Base-by-base conservation (phyloP, 2,113 vertebrate genomes). In the Butastur rufipennis region DNA sequence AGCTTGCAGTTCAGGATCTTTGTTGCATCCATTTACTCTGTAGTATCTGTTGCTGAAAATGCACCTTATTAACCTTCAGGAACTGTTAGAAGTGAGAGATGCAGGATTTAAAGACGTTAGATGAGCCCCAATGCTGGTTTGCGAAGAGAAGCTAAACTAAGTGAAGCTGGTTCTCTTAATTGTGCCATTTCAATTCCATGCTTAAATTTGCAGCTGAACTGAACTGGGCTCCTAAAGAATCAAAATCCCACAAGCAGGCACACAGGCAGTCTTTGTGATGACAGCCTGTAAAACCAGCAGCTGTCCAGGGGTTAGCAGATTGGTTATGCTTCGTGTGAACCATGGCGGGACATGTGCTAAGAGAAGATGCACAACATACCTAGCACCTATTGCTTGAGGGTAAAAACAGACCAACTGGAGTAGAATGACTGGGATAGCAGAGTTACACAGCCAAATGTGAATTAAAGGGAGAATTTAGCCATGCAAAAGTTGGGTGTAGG, bases 231-330 rank as follows among this genome's bases (percentile, higher is more conserved):
- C 73, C 58, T 52, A 1, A 42, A 84, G 65, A 62, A 45, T 27
- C 16, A 16, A 34, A 67, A 10, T 47, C 68, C 86, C 50, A 5
- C 47, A 8, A 15, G 80, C 34, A 81, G 88, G 62, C 80, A 65
- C 80, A 92, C 65, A 95, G 77, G n/a, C 94, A 87, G 65, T 4
- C 94, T 96, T 95, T 93, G 92, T 95, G 97, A 38, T 94, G 95
- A 36, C 94, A 97, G 92, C 72, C 68, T 96, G 90, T 67, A 81
- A 87, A 81, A 59, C 55, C 94, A 95, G 95, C 96, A 96, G 97
- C 95, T 97, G 96, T 45, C 65, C 93, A 93, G 88, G 96, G 77
- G 83, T 94, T 86, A 90, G 86, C 52, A 81, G 52, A 42, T 85
- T 89, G 96, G 80, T 62, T 88, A 45, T 87, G 91, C 86, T 72